Conservation (phyloP, 2,888 invertebrate genomes). For the Rhaphigaster nebulosa region DNA sequence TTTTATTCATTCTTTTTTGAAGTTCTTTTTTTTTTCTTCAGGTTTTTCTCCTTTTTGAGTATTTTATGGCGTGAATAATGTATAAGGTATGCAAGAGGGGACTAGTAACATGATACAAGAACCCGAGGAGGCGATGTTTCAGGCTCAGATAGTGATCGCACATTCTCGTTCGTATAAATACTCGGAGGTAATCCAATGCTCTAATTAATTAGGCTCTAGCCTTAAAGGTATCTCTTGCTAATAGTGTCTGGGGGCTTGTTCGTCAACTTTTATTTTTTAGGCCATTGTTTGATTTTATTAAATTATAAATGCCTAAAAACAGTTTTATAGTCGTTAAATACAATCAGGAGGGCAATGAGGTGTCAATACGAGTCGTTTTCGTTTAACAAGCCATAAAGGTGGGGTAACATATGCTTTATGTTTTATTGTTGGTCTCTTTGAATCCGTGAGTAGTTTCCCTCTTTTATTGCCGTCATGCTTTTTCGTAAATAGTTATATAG, state of each 20-base stretch:
- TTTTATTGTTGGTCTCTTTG: neutral
- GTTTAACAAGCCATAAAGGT: neutral
- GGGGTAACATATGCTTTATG: neutral
- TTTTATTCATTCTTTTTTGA: neutral
- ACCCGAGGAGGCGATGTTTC: neutral
- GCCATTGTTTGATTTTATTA: neutral
- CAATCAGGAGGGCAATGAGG: neutral
- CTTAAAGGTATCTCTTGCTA: neutral
- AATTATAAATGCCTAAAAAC: neutral
- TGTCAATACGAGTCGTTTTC: neutral
- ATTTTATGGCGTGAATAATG: slow-evolving; percentile 47
- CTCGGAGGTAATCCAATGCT: neutral
- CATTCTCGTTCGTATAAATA: slow-evolving; percentile 21
- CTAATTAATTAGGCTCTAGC: slow-evolving; percentile 23
- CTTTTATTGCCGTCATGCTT: too few species aligned
- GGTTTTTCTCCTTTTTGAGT: neutral
- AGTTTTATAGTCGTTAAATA: neutral
- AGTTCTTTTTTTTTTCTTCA: neutral
- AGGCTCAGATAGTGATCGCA: neutral
- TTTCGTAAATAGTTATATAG: too few species aligned
- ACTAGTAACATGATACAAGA: slow-evolving; percentile 31
- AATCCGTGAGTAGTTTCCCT: neutral
- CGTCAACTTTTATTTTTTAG: neutral
- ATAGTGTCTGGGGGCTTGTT: neutral
- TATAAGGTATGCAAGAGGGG: neutral